Evolutionary conservation across 2,888 invertebrate genomes (phyloP), one percentile per base, ranked within the genome.

Genomic region (Furcula furcula): DNA sequence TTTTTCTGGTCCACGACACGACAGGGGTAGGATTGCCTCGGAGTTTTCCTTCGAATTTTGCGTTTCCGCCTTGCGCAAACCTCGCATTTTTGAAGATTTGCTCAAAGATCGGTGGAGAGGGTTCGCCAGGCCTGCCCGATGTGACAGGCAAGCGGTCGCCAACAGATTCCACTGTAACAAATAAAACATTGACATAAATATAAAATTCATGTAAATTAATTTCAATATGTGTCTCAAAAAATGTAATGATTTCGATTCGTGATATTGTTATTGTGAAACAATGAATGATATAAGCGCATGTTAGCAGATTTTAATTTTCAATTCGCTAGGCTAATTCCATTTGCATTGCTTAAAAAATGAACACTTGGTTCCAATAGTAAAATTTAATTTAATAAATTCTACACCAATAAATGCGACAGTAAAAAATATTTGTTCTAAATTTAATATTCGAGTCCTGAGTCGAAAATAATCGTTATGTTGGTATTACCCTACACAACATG

Each of bases 21-120:
- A 94, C 93, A 42, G 98, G 98, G 73, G 95, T 95, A 19, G 98
- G 98, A 78, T 94, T 95, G 45, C 97, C 98, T 61, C 94, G 92
- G 20, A 98, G 94, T 62, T 94, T 93, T 28, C 98, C 97, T 84
- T 98, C 97, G 76, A 98, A 98, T 60, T 95, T 91, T 33, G 97
- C 97, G 75, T 96, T 95, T 31, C 97, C 97, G 54, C 98, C 98
- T 90, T 97, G 97, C 43, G 97, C 97, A 82, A 97, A 97, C 73
- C 97, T 93, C 54, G 97, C 97, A 86, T 97, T 97, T 83, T 95
- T 95, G 82, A 97, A 97, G 73, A 98, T 96, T 84, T 97, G 96
- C 87, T 98, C 97, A 85, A 98, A 97, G 57, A 98, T 95, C 49
- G 98, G 98, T 39, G 98, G 97, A 50, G 97, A 94, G 51, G 94